Evolutionary conservation across 2,888 invertebrate species (phyloP), one percentile per base, ranked within the genome.

Genomic region (Serrognathus titanus): DNA sequence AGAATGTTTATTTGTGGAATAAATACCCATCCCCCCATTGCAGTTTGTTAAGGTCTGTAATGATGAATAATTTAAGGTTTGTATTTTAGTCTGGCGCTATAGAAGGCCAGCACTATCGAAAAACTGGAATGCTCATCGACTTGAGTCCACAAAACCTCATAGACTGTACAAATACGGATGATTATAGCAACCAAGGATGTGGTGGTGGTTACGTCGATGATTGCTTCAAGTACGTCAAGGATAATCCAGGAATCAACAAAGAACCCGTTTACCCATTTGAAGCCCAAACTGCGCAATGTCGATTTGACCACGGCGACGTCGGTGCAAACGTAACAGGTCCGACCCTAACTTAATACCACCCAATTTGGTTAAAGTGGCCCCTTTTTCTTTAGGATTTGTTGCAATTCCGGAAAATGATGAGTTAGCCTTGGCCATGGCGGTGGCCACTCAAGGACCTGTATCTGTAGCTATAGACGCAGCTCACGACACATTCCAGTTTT

Each of bases 391-490:
- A 51, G 94, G 94, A 9, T 92, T 83, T 73, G 83, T 85, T 53
- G 89, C 91, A 73, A 79, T 95, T 58, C 84, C 87, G 1, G 68
- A 79, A 53, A 90, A 89, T 1, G 83, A 86, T 72, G 96, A 96
- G 77, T 72, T 82, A 12, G 85, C 86, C 69, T 80, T 96, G 69
- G 83, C 85, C 79, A 78, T 82, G 61, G 95, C 94, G 6, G 85
- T 94, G 48, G 94, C 94, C 54, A 89, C 90, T 0, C 76, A 90
- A 59, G 95, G 95, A 1, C 96, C 96, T 8, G 83, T 95, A 36
- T 85, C 93, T 7, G 89, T 92, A 43, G 94, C 92, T 68, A 94
- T 96, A 71, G 94, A 97, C 80, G 95, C 95, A 53, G 87, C 88
- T 45, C 89, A 87, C 65, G 82, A 85, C 70, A 86, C 87, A 59